Base-by-base conservation (phyloP, 2,797 vertebrate species). In the Borostomias antarcticus region DNA sequence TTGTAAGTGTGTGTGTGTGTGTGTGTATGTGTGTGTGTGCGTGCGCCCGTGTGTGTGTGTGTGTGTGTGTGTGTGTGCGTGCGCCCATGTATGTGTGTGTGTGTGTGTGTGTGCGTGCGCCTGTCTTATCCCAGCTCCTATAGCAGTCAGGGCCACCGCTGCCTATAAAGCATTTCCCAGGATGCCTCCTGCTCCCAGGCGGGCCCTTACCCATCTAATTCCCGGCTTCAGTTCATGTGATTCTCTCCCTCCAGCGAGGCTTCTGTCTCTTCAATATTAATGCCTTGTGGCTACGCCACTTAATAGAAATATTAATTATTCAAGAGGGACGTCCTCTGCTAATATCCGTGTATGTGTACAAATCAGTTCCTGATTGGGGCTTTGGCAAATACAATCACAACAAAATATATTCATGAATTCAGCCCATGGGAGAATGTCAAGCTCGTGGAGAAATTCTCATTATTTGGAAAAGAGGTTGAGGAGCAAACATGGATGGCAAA, bases 291-390 rank as follows among this genome's bases (percentile, higher is more conserved):
- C 79, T 83, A 35, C 80, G 77, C 77, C 83, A 83, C 89, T 88
- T 91, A 91, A 92, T 88, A 89, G 88, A 89, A 89, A 81, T 79
- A 89, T 93, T 88, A 84, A 92, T 91, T 88, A 93, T 92, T 92
- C 87, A 93, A 76, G 73, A 82, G 80, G 67, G 70, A 79, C 77
- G 82, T 89, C 81, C 77, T 51, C 76, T 85, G 78, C 82, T 91
- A 92, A 91, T 90, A 86, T 84, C 81, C 82, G 74, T 75, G 81
- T 86, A 88, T 93, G 89, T 92, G 90, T 87, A 89, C 89, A 92
- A 91, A 93, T 89, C 86, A 88, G 81, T 85, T 86, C 82, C 70
- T 82, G 81, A 86, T 81, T 79, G 78, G 81, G 85, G 76, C 78
- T 82, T 85, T 72, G 69, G 74, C 64, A 75, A 78, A 81, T 77